These are phyloP conservation scores for Calonectris borealis DNA, from an alignment of 2,113 vertebrate species.

Conservation along the genomic window DNA sequence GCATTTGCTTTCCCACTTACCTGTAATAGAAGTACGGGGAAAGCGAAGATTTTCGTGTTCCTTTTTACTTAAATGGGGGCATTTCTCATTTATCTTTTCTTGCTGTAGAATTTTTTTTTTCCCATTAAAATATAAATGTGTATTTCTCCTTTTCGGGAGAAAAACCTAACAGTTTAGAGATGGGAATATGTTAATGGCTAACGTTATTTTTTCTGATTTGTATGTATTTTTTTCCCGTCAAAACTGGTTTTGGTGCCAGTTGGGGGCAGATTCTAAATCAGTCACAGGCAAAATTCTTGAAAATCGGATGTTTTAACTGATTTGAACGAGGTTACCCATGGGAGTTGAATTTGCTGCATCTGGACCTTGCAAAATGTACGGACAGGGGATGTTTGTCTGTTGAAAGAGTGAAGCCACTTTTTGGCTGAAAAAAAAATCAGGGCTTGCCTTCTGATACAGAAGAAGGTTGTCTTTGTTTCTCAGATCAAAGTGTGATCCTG, in stretches of 20 bases:
- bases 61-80: conserved; percentile 8
- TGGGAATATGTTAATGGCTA: background rate
- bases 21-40: conserved; percentile 33
- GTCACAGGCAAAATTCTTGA: background rate
- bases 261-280: background rate
- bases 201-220: background rate
- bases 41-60: conserved; percentile 62
- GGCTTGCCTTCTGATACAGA: background rate
- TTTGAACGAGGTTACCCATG: background rate
- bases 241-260: background rate
- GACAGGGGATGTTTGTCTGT: conserved; percentile 4
- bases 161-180: background rate
- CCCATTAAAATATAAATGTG: background rate
- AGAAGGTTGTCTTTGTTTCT: conserved; percentile 57
- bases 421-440: background rate
- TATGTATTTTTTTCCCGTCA: background rate
- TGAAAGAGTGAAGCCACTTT: background rate
- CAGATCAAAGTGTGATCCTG: conserved; percentile 59
- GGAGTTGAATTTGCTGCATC: background rate
- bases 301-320: background rate
- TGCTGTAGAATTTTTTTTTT: conserved; percentile 49
- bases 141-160: background rate
- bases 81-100: conserved; percentile 50
- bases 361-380: background rate
- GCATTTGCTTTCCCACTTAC: conserved; percentile 68